Percentiles rank a stretch among this genome's conserved stretches.
These are phyloP conservation scores for Rana temporaria DNA, from an alignment of 2,113 vertebrate species.

Conservation along the genomic window DNA sequence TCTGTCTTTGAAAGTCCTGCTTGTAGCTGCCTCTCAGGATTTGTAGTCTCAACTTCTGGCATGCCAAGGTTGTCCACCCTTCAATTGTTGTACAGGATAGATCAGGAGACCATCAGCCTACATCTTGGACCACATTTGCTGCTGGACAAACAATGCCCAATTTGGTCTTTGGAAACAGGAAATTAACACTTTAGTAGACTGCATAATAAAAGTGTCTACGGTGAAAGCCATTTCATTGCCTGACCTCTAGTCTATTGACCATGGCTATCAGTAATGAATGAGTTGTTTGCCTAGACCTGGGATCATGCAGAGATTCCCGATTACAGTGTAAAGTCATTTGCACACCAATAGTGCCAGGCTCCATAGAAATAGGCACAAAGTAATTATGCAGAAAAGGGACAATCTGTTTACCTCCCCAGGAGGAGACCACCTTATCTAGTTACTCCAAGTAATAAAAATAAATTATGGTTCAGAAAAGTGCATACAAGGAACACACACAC, in stretches of 20 bases:
- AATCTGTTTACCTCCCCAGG: background rate
- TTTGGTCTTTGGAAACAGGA: slow-evolving; percentile 4
- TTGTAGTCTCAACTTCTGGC: no score
- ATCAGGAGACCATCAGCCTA: no score
- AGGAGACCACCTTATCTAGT: background rate
- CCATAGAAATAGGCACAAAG: background rate
- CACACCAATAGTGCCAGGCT: slow-evolving; percentile 5
- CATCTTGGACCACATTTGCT: background rate
- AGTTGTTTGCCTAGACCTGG: background rate
- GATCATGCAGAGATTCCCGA: background rate
- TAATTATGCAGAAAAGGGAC: background rate
- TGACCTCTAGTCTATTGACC: background rate
- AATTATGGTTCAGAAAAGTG: no score
- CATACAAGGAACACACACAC: no score
- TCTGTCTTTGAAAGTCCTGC: no score
- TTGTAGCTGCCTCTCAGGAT: no score
- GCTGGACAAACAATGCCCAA: background rate
- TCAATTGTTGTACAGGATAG: no score
- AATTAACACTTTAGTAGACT: slow-evolving; percentile 26
- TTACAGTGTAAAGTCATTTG: slow-evolving; percentile 32
- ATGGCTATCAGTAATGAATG: background rate
- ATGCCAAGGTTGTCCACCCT: no score
- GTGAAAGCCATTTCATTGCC: background rate
- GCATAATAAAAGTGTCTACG: slow-evolving; percentile 11
- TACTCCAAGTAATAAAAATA: no score